Conservation (phyloP, 2,113 vertebrate species). For the Upupa epops region DNA sequence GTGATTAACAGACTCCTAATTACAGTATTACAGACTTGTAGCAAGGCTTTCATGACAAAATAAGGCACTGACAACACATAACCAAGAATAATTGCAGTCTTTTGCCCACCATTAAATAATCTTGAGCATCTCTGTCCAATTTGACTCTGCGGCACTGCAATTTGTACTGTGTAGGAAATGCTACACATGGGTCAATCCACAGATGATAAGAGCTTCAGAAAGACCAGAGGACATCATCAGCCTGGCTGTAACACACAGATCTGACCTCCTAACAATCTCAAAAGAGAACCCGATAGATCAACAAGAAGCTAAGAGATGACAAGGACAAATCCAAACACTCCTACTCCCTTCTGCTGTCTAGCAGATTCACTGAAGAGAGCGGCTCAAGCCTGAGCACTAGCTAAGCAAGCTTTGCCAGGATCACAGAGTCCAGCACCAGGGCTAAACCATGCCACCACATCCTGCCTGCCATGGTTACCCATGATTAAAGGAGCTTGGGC, state of each 20-base stretch:
- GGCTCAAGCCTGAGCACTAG: background rate
- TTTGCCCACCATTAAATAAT: background rate
- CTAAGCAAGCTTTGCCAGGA: background rate
- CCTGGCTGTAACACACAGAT: rapidly evolving
- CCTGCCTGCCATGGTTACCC: background rate
- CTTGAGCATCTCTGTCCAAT: background rate
- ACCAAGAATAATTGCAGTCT: background rate
- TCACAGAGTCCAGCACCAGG: background rate
- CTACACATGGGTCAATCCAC: background rate
- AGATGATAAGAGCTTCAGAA: background rate
- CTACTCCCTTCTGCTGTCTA: background rate
- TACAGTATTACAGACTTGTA: background rate
- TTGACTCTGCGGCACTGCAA: background rate
- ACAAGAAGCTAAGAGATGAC: background rate
- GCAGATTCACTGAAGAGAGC: background rate
- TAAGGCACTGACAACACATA: background rate
- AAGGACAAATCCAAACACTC: background rate
- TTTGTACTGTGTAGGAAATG: background rate
- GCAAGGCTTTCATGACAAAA: background rate
- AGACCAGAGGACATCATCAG: background rate
- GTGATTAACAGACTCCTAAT: conserved; percentile 17
- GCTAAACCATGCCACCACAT: rapidly evolving
- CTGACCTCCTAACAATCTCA: background rate
- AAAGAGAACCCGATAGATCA: background rate
- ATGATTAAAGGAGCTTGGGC: background rate